Conservation (phyloP, 2,113 vertebrate genomes). For the Epinephelus fuscoguttatus region DNA sequence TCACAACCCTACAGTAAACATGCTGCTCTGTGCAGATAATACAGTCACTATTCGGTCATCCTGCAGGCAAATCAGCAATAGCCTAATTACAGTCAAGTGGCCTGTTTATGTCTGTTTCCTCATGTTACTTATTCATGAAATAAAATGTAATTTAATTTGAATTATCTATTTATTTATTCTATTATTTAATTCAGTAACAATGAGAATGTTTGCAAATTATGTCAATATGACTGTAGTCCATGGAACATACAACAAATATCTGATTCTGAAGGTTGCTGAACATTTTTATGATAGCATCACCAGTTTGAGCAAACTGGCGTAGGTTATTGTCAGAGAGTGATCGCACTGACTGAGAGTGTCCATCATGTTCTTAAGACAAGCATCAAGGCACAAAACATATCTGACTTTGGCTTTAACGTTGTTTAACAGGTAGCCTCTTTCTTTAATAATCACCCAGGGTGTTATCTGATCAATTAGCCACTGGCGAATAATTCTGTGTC, state of each 20-base stretch:
- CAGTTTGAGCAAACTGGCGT: background rate
- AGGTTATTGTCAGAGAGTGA: background rate
- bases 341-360: background rate
- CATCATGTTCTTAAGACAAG: background rate
- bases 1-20: constrained; percentile 21
- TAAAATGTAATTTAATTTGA: no score
- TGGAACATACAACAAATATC: no score
- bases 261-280: background rate
- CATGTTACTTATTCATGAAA: no score
- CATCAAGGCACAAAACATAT: background rate
- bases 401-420: background rate
- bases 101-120: background rate
- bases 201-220: background rate
- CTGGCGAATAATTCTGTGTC: background rate
- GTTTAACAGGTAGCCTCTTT: background rate
- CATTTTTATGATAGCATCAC: background rate
- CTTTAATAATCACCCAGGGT: background rate
- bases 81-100: constrained; percentile 19
- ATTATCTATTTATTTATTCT: no score
- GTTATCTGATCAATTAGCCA: background rate
- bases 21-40: constrained; percentile 16
- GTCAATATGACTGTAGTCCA: background rate
- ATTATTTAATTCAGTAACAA: background rate
- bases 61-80: background rate
- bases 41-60: constrained; percentile 19